Evolutionary conservation across 1,140 invertebrate species (phyloP), one percentile per base, ranked within the genome.

Genomic region (Neodiprion fabricii): DNA sequence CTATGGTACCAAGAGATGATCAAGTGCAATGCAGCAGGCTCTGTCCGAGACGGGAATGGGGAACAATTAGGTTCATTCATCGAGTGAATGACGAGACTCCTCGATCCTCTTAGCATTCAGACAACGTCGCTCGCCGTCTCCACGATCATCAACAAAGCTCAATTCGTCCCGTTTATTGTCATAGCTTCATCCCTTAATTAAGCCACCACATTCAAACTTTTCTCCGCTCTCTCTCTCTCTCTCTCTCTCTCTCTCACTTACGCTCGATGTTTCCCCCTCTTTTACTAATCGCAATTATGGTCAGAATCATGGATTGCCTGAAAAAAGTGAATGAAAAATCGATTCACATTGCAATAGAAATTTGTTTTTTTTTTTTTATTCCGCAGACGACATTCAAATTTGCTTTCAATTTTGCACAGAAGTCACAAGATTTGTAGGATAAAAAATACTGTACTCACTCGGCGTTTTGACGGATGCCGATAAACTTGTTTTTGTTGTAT

Each of bases 91-190:
- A 61, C 53, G 53, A 61, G 53, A 17, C 53, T 61, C 53, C 8
- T 61, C 53, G 53, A 61, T 61, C 53, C 53, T 61, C 53, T 61
- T 61, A 61, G 53, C 53, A 61, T 61, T 61, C 53, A 61, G 53
- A 61, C 53, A 61, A 61, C 53, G 53, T 61, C 53, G 53, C 53
- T 48, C 23, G 65, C 49, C 66, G 21, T 23, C 65, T 74, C 23
- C 65, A 40, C 53, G 61, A 21, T 74, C 67, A 68, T 69, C 72
- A 68, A 66, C 49, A 67, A 48, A 70, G 21, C 49, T 12, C 65
- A 73, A 48, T 70, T 14, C 40, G 12, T 73, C 72, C 65, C 17
- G n/a, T 66, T 61, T 61, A 17, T 14, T 40, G 28, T 40, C 28
- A 40, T 40, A 40, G 28, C 28, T 40, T 40, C 71, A n/a, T 74